Conservation (phyloP, 2,888 invertebrate genomes). For the Phania funesta region DNA sequence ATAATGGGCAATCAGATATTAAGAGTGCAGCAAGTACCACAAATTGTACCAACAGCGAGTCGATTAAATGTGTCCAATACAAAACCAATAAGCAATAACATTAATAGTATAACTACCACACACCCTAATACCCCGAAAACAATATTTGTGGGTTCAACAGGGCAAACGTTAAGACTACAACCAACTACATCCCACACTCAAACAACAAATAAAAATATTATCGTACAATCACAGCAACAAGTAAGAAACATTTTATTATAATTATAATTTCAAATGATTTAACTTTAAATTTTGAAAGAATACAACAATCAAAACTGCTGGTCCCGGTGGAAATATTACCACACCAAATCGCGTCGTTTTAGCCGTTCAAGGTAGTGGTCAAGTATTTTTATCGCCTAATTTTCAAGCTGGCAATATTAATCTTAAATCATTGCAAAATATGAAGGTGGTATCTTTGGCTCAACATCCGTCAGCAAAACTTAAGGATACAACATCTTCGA, state of each 20-base stretch:
- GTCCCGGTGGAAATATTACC: slow-evolving; percentile 71
- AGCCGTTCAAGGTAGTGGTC: slow-evolving; percentile 82
- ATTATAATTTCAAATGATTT: neutral
- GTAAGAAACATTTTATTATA: slow-evolving; percentile 38
- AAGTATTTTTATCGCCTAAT: slow-evolving; percentile 83
- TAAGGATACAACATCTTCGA: slow-evolving; percentile 41
- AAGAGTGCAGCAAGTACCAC: slow-evolving; percentile 75
- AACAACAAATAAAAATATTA: slow-evolving; percentile 60
- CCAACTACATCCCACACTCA: slow-evolving; percentile 57
- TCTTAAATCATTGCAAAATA: slow-evolving; percentile 83
- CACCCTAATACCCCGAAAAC: slow-evolving; percentile 58
- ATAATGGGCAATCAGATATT: slow-evolving; percentile 80
- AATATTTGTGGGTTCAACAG: slow-evolving; percentile 50
- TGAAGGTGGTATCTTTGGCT: slow-evolving; percentile 83
- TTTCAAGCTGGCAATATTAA: slow-evolving; percentile 84
- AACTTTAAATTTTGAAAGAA: slow-evolving; percentile 18
- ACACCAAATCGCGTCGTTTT: slow-evolving; percentile 81
- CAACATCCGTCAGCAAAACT: slow-evolving; percentile 37
- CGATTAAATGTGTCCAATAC: slow-evolving; percentile 51
- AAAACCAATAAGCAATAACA: slow-evolving; percentile 53
- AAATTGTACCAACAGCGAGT: slow-evolving; percentile 56
- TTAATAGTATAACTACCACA: slow-evolving; percentile 43
- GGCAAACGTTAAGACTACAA: slow-evolving; percentile 61
- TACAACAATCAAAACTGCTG: slow-evolving; percentile 39
- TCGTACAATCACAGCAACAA: slow-evolving; percentile 62